These are phyloP conservation scores for Hoplias malabaricus DNA, from an alignment of 2,113 vertebrate species.

Conservation along the genomic window DNA sequence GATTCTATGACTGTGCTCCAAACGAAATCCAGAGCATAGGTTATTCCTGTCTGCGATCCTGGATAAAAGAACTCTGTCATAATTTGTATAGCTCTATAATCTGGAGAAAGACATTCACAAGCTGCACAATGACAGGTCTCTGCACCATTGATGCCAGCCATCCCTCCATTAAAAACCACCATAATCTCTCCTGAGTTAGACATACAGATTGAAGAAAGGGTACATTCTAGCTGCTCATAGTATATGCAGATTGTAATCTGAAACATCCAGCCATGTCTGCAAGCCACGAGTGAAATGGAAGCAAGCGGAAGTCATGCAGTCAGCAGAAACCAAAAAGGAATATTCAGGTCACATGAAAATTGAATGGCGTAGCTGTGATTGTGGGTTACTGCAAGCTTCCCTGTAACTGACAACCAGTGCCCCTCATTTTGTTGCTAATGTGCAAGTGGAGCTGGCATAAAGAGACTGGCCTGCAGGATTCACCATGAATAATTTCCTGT, in stretches of 20 bases:
- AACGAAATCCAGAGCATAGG: slow-evolving; percentile 44
- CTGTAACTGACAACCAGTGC: slow-evolving; percentile 26
- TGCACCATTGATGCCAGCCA: not conserved
- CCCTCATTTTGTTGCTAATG: slow-evolving; percentile 40
- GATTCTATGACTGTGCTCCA: not conserved
- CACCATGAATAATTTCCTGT: slow-evolving; percentile 57
- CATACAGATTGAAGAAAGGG: not conserved
- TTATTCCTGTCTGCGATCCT: slow-evolving; percentile 57
- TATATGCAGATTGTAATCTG: slow-evolving; percentile 27
- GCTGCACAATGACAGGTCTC: not conserved
- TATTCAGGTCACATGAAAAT: slow-evolving; percentile 69
- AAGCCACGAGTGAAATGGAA: slow-evolving; percentile 1
- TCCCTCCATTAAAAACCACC: not conserved
- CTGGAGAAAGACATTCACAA: slow-evolving; percentile 31
- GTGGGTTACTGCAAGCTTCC: slow-evolving; percentile 41
- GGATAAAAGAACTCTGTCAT: slow-evolving; percentile 63
- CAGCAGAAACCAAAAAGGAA: slow-evolving; percentile 56
- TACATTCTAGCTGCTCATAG: not conserved
- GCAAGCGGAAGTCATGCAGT: slow-evolving; percentile 48
- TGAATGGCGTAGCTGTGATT: slow-evolving; percentile 45
- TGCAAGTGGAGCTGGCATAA: slow-evolving; percentile 49
- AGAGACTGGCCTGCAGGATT: slow-evolving; percentile 45
- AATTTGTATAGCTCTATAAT: slow-evolving; percentile 24
- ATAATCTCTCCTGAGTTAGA: not conserved
- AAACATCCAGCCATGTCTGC: not conserved